Evolutionary conservation across 2,888 invertebrate genomes (phyloP), one percentile per base, ranked within the genome.

Genomic region (Spilarctia lutea): DNA sequence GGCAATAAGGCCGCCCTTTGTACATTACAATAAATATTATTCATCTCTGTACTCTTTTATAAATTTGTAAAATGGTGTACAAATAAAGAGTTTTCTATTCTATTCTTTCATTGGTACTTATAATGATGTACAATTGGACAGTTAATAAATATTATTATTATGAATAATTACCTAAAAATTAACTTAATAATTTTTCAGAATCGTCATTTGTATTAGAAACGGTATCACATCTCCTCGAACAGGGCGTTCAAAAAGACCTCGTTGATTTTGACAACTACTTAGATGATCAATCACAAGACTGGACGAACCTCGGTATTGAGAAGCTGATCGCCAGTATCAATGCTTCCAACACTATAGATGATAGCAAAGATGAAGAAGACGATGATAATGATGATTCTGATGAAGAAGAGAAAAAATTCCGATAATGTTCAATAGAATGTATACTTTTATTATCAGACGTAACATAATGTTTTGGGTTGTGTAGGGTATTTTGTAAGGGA

Each of bases 231-330:
- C 94, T 99, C 68, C 92, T 99, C 65, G 97, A 98, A 86, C 95
- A 96, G 48, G 97, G 97, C 68, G 97, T 97, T 0, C 97, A 98
- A 91, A 97, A 97, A 76, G 97, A 97, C 84, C 94, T 99, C n/a
- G 96, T 98, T 20, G 99, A 99, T 94, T 99, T 99, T 91, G 99
- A 99, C 95, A 99, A 99, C 94, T 99, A 99, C 93, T 96, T 99
- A 80, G 99, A 99, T 92, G 98, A 99, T 91, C 96, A 98, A 60
- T 96, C 97, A 33, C 96, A 97, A 79, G 99, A 99, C 92, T 99
- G 99, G 99, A 97, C 97, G 85, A 99, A 99, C 94, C 90, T 94
- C 10, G 95, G 96, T 75, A 94, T 96, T 63, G 91, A 92, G 79
- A 94, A 93, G 77, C 84, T 94, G 0, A 89, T 94, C 0, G 92